Evolutionary conservation across 2,888 invertebrate genomes (phyloP).

Genomic region (Mellilla xanthometata): DNA sequence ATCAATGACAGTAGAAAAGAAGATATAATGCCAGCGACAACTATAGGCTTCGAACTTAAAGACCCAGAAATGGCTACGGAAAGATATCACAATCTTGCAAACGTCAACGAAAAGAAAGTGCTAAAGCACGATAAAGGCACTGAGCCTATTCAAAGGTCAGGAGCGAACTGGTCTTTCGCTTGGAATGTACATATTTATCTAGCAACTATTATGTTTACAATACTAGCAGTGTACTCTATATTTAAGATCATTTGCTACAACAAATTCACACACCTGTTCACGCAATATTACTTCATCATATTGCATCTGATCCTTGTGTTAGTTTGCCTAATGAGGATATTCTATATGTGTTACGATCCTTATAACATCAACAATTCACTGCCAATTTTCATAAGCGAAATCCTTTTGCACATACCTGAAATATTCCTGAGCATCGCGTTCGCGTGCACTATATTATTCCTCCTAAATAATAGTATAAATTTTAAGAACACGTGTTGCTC

Average conservation of each 20-base stretch:
- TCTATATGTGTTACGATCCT: constrained; percentile 95
- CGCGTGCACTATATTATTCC: constrained; percentile 92
- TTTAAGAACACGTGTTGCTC: constrained; percentile 87
- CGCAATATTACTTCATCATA: constrained; percentile 93
- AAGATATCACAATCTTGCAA: constrained; percentile 82
- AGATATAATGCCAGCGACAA: constrained; percentile 69
- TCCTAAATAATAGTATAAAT: constrained; percentile 90
- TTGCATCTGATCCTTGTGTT: constrained; percentile 91
- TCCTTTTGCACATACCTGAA: constrained; percentile 92
- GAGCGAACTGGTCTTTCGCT: constrained; percentile 90
- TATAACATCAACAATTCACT: constrained; percentile 93
- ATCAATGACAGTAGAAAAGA: constrained; percentile 67
- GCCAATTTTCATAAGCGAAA: constrained; percentile 89
- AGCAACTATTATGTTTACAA: constrained; percentile 91
- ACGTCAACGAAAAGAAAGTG: constrained; percentile 80
- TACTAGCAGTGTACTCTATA: constrained; percentile 92
- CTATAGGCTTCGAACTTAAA: constrained; percentile 71
- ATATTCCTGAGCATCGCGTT: constrained; percentile 95
- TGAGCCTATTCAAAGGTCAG: constrained; percentile 71
- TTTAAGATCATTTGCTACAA: constrained; percentile 93
- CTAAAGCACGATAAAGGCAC: constrained; percentile 68
- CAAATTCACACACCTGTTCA: constrained; percentile 92
- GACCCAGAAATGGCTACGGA: constrained; percentile 79
- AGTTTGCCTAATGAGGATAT: constrained; percentile 91
- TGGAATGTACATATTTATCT: constrained; percentile 97